Evolutionary conservation across 2,113 vertebrate genomes (phyloP).

Genomic region (Nibea albiflora): DNA sequence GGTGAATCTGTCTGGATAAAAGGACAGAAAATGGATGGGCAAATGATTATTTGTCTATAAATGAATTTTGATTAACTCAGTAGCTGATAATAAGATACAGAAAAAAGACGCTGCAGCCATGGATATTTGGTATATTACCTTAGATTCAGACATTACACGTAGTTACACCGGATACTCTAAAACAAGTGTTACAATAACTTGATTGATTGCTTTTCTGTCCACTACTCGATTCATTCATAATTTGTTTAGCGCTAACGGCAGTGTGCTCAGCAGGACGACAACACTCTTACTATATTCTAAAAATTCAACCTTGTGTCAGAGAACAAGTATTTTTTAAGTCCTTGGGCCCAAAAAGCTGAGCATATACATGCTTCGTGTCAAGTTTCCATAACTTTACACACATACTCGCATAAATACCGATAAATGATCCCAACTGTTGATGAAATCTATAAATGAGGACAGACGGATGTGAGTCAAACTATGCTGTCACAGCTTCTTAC

Average conservation of each 20-base stretch:
- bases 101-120: not conserved
- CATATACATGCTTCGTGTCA: not conserved
- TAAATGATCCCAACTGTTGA: constrained; percentile 30
- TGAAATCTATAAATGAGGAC: constrained; percentile 38
- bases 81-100: not conserved
- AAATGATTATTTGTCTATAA: too few species aligned
- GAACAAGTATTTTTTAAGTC: not conserved
- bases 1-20: not conserved
- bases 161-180: not conserved
- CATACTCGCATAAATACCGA: constrained; percentile 3
- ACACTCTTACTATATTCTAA: not conserved
- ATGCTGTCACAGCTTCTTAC: constrained; percentile 29
- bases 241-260: not conserved
- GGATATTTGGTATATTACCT: not conserved
- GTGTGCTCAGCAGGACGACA: not conserved
- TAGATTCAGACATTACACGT: not conserved
- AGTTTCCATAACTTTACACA: not conserved
- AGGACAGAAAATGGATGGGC: too few species aligned
- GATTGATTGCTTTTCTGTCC: not conserved
- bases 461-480: constrained; percentile 33
- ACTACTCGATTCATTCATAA: not conserved
- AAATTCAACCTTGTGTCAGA: not conserved
- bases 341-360: not conserved
- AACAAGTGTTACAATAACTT: not conserved
- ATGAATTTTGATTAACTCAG: too few species aligned